Conservation (phyloP, 2,888 invertebrate genomes). For the Tryphoninae sp. region DNA sequence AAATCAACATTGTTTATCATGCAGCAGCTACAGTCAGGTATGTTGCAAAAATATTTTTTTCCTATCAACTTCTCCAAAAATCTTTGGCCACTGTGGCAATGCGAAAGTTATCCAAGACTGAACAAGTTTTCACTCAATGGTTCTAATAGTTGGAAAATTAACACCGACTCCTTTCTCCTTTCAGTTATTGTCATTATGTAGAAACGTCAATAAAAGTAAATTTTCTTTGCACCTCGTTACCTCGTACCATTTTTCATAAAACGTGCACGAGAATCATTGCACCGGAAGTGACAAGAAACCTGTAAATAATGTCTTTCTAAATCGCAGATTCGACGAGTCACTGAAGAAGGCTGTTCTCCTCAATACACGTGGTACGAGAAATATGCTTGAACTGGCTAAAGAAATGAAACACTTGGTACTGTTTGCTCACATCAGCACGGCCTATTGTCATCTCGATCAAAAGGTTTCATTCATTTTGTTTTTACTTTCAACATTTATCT, state of each 20-base stretch:
- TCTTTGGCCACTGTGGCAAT: background rate
- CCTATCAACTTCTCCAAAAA: background rate
- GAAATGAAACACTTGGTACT: slow-evolving; percentile 88
- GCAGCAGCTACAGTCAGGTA: slow-evolving; percentile 81
- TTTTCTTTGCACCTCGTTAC: slow-evolving; percentile 4
- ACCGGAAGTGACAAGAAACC: background rate
- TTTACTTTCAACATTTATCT: background rate
- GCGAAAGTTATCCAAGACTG: slow-evolving; percentile 38
- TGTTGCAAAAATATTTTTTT: background rate
- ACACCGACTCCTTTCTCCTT: slow-evolving; percentile 44
- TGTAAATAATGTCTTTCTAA: slow-evolving; percentile 78
- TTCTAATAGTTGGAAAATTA: slow-evolving; percentile 46
- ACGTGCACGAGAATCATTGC: slow-evolving; percentile 7
- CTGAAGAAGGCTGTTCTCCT: slow-evolving; percentile 94
- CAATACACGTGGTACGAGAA: slow-evolving; percentile 95
- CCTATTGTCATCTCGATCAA: slow-evolving; percentile 91
- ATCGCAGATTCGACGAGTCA: slow-evolving; percentile 92
- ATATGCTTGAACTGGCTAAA: slow-evolving; percentile 92
- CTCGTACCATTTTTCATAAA: slow-evolving; percentile 10
- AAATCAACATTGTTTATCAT: slow-evolving; percentile 94
- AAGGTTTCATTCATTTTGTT: slow-evolving; percentile 70
- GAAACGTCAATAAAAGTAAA: slow-evolving; percentile 19
- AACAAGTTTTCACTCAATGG: slow-evolving; percentile 19
- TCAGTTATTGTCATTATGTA: slow-evolving; percentile 16
- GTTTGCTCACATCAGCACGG: slow-evolving; percentile 92